These are phyloP conservation scores for Avahi laniger DNA, from an alignment of 2,797 vertebrate species.

Conservation along the genomic window DNA sequence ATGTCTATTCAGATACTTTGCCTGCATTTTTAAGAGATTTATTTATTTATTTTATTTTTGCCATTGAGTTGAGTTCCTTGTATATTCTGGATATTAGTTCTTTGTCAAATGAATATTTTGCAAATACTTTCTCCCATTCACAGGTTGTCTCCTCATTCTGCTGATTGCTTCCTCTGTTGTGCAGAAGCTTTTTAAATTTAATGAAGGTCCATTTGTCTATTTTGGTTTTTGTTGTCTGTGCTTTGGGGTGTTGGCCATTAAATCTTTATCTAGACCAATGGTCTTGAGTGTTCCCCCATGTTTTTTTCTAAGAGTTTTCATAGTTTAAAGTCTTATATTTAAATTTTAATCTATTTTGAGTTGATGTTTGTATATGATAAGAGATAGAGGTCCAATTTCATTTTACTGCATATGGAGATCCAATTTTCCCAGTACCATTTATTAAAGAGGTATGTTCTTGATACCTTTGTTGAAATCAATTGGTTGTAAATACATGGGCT, in stretches of 20 bases:
- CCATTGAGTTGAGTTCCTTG: background rate
- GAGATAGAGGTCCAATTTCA: background rate
- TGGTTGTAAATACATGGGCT: background rate
- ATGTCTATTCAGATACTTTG: background rate
- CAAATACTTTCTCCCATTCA: background rate
- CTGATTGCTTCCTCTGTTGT: background rate
- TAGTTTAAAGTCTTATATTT: background rate
- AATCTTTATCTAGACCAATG: background rate
- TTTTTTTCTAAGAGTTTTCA: background rate
- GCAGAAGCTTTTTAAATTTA: background rate
- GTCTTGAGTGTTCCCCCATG: background rate
- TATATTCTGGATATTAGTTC: background rate
- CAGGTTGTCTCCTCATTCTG: background rate
- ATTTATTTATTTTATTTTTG: background rate
- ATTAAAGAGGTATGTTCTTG: background rate
- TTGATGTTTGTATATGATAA: background rate
- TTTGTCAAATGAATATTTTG: background rate
- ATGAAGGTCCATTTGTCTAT: background rate
- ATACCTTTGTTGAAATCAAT: background rate
- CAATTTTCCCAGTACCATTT: background rate
- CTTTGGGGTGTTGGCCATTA: background rate
- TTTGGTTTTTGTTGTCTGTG: background rate
- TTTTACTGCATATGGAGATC: background rate
- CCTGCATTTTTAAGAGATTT: background rate
- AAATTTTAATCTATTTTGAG: background rate